Evolutionary conservation across 2,888 invertebrate genomes (phyloP).

Genomic region (Hermodice carunculata): DNA sequence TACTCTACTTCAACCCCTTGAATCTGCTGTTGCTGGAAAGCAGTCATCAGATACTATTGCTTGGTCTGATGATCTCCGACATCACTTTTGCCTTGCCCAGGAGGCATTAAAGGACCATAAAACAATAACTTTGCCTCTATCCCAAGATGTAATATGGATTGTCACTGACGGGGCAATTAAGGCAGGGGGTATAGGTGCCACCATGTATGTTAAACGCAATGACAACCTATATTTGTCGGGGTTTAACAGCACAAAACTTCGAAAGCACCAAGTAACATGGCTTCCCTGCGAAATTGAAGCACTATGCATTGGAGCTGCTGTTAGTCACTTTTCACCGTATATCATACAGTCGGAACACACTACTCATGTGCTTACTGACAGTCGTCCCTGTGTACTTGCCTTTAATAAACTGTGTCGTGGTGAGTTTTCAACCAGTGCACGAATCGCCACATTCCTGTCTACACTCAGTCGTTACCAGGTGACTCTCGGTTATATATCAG

Average conservation of each 20-base stretch:
- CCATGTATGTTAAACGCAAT: no score
- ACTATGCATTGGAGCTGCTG: background rate
- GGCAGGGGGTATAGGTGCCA: no score
- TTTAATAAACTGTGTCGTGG: background rate
- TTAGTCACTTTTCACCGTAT: background rate
- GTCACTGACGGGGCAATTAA: no score
- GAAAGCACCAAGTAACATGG: background rate
- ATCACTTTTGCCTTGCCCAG: no score
- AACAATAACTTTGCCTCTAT: no score
- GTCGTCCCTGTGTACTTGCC: background rate
- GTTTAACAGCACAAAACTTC: background rate
- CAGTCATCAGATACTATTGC: no score
- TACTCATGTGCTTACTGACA: background rate
- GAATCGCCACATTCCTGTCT: background rate
- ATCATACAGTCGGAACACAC: background rate
- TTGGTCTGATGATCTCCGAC: no score
- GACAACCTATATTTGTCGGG: background rate
- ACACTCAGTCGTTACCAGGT: background rate
- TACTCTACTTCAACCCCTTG: no score
- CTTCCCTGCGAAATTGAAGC: constrained; percentile 7
- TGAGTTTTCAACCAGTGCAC: background rate
- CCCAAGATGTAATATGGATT: no score
- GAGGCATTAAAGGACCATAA: no score
- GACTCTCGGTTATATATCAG: background rate
- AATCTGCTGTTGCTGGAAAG: no score